Evolutionary conservation across 2,888 invertebrate genomes (phyloP).

Genomic region (Papilio gigon): DNA sequence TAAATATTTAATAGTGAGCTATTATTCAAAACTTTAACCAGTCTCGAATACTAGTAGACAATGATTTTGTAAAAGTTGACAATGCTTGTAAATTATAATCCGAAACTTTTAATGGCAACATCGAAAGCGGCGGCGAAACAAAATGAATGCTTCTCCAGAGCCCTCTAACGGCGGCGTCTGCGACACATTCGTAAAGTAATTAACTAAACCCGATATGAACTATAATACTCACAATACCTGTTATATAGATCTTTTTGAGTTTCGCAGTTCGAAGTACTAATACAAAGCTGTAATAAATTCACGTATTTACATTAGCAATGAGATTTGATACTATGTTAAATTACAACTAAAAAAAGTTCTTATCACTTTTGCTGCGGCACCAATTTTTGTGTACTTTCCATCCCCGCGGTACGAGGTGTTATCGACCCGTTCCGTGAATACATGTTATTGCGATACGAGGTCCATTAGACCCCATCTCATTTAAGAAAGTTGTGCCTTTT

Average conservation of each 20-base stretch:
- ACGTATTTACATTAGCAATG: no score
- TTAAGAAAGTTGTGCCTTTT: no score
- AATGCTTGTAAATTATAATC: slow-evolving; percentile 37
- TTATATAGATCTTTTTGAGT: background rate
- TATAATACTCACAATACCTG: slow-evolving; percentile 1
- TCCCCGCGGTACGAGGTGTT: no score
- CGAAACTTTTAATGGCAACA: slow-evolving; percentile 47
- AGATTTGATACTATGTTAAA: no score
- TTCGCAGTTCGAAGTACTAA: background rate
- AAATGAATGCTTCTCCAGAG: slow-evolving; percentile 46
- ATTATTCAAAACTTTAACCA: background rate
- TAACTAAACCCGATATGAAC: slow-evolving; percentile 26
- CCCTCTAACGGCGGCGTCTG: slow-evolving; percentile 41
- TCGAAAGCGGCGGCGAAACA: slow-evolving; percentile 42
- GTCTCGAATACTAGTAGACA: slow-evolving; percentile 10
- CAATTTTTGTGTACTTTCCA: no score
- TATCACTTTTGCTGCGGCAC: no score
- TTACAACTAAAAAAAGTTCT: no score
- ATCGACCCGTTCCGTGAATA: no score
- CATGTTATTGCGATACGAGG: no score
- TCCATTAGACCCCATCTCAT: no score
- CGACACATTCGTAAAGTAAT: slow-evolving; percentile 42
- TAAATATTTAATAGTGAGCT: background rate
- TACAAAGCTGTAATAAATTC: no score
- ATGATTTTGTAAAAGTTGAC: slow-evolving; percentile 16